Conservation (phyloP, 2,797 vertebrate genomes). For the Odontamblyopus rebecca region DNA sequence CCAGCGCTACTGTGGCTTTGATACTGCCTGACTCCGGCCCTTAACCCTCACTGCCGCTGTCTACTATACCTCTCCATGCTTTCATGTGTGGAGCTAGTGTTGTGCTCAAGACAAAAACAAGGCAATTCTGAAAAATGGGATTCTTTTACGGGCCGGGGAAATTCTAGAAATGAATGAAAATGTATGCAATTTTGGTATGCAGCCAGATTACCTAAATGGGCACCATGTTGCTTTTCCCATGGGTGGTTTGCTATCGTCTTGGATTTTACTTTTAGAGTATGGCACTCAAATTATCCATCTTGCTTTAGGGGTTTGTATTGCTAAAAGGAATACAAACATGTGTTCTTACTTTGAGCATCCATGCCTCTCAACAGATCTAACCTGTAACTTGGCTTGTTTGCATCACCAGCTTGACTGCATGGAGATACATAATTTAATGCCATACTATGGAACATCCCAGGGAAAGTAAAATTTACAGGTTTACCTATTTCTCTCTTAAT, state of each 20-base stretch:
- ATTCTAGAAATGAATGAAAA: background rate
- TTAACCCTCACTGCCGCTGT: slow-evolving; percentile 58
- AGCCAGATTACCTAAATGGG: background rate
- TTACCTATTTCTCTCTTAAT: no score
- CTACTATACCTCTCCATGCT: slow-evolving; percentile 20
- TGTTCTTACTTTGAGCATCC: no score
- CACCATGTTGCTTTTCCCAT: background rate
- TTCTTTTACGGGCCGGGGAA: background rate
- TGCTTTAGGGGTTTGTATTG: background rate
- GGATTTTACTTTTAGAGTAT: background rate
- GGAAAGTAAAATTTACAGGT: no score
- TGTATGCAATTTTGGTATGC: background rate
- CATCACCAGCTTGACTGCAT: no score
- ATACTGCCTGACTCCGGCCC: slow-evolving; percentile 70
- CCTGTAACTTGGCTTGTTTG: no score
- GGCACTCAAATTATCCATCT: background rate
- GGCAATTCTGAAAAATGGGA: background rate
- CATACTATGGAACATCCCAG: no score
- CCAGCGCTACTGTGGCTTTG: slow-evolving; percentile 73
- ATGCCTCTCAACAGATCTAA: no score
- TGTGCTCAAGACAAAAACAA: background rate
- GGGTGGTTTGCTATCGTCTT: background rate
- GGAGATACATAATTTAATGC: no score
- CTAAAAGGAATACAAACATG: background rate
- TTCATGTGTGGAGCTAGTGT: background rate